These are phyloP conservation scores for Adela reaumurella DNA, from an alignment of 2,888 invertebrate species.

Conservation along the genomic window DNA sequence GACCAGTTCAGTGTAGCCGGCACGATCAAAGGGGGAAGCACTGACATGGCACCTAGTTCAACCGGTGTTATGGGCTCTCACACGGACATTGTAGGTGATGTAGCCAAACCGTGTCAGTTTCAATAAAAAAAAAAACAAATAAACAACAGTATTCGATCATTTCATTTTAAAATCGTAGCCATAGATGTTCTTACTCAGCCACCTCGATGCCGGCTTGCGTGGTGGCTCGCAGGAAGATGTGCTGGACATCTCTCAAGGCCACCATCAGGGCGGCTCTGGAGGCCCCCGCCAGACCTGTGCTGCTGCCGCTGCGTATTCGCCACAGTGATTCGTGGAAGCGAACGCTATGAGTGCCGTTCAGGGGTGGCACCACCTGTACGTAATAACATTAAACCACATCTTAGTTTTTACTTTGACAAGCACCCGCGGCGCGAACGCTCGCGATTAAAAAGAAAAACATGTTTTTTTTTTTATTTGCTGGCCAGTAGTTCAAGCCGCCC, in stretches of 20 bases:
- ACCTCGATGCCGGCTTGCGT: slow-evolving; percentile 18
- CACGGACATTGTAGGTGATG: too few species aligned
- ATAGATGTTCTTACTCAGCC: background rate
- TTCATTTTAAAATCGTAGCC: slow-evolving; percentile 1
- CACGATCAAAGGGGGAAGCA: too few species aligned
- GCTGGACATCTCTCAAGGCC: slow-evolving; percentile 64
- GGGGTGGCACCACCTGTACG: slow-evolving; percentile 37
- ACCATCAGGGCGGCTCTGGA: slow-evolving; percentile 78
- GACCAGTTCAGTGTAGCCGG: too few species aligned
- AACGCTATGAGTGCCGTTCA: slow-evolving; percentile 52
- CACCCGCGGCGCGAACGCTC: too few species aligned
- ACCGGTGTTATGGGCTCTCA: too few species aligned
- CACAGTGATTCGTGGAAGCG: slow-evolving; percentile 77
- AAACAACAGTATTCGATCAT: slow-evolving; percentile 2
- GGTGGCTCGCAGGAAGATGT: slow-evolving; percentile 71
- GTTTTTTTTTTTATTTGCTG: too few species aligned
- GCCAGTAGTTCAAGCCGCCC: too few species aligned
- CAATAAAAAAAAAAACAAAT: slow-evolving; percentile 3
- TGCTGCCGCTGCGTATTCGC: slow-evolving; percentile 52
- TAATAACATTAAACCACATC: too few species aligned
- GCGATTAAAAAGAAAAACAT: too few species aligned
- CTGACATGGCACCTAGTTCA: too few species aligned
- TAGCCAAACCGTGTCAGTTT: too few species aligned
- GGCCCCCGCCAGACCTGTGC: slow-evolving; percentile 46
- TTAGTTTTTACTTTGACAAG: too few species aligned